Evolutionary conservation across 2,797 vertebrate genomes (phyloP).

Genomic region (Tachyglossus aculeatus): DNA sequence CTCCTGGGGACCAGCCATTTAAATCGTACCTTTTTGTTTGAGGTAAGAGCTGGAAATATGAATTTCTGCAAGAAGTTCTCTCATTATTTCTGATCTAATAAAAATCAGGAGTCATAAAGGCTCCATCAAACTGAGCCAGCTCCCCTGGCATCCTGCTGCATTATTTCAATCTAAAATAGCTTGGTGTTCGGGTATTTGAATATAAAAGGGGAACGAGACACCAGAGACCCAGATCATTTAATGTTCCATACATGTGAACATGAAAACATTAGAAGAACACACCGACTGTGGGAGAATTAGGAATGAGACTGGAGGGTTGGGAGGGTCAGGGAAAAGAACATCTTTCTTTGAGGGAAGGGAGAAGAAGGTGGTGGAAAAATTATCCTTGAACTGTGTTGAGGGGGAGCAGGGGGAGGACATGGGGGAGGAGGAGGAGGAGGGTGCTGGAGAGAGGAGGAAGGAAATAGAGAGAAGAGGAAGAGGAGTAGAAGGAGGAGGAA

Average conservation of each 20-base stretch:
- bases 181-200: conserved; percentile 55
- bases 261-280: conserved; percentile 38
- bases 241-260: conserved; percentile 46
- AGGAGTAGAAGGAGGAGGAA: too few relatives aligned
- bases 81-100: conserved; percentile 35
- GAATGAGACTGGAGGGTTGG: neutral
- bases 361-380: too few relatives aligned
- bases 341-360: neutral
- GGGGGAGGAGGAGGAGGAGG: too few relatives aligned
- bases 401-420: too few relatives aligned
- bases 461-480: too few relatives aligned
- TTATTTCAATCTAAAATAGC: conserved; percentile 55
- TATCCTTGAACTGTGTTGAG: too few relatives aligned
- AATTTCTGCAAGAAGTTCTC: neutral
- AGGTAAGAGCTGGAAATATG: neutral
- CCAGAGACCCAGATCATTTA: conserved; percentile 47
- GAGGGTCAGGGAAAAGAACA: neutral
- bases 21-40: neutral
- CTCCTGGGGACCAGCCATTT: too few relatives aligned
- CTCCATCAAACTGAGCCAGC: too few relatives aligned
- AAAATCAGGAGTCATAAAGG: conserved; percentile 43
- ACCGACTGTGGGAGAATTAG: neutral
- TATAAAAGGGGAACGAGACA: conserved; percentile 59
- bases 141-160: conserved; percentile 21
- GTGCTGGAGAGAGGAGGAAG: too few relatives aligned